Evolutionary conservation across 2,797 vertebrate genomes (phyloP), one percentile per base, ranked within the genome.

Genomic region (Sebastolobus altivelis): DNA sequence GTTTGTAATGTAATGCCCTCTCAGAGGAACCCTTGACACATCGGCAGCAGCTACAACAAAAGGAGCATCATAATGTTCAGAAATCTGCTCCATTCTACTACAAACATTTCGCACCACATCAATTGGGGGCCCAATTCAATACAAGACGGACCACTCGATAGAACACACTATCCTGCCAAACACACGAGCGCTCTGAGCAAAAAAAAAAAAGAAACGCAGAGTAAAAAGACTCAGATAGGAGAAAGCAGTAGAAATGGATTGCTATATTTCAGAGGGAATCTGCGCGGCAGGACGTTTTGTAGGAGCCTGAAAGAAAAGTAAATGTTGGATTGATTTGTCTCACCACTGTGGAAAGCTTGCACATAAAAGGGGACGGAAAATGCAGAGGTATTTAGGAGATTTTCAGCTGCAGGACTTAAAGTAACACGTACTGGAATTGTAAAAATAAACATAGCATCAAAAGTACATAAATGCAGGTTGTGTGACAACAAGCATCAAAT

Each of bases 121-220:
- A 87, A 60, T 70, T 79, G 31, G 25, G 33, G 6, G 65, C 74
- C 66, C 55, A 66, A 79, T 85, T 91, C 72, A 79, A 82, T 73
- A 75, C 49, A 40, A 78, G 62, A 80, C 1, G 3, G 72, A 84
- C 22, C 49, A 62, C 60, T 93, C 80, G 80, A 62, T 75, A 33
- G 33, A 75, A 37, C n/a, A 63, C 66, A 55, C n/a, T 56, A 65
- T 72, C 29, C 52, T 12, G 43, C 37, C 13, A 40, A 75, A 77
- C 27, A 58, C 52, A 35, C 16, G 18, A 82, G 27, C 75, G 65
- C 60, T 38, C n/a, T 25, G 70, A 75, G 59, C 18, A 40, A 13
- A 10, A 31, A 18, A 20, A 35, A 8, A 3, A 6, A 49, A 49
- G 7, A n/a, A n/a, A 3, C 8, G 7, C 52, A 60, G 37, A 16